Base-by-base conservation (phyloP, 2,888 invertebrate genomes). In the Ceraclea dissimilis region DNA sequence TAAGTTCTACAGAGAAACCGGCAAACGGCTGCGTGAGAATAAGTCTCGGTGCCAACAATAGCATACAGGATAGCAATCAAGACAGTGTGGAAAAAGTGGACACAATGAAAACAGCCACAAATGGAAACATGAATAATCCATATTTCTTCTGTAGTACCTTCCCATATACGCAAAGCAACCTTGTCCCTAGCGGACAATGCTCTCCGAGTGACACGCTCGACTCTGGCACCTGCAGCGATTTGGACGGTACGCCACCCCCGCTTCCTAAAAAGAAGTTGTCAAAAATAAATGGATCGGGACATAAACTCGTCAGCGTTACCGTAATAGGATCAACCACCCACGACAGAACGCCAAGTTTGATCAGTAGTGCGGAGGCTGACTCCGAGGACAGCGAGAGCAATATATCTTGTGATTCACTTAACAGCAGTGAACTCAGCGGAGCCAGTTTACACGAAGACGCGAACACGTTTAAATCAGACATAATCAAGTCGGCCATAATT, bases 141-240 rank as follows among this genome's bases (percentile, higher is more conserved):
- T 82, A 78, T 59, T 85, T 85, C 66, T 85, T 82, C 65, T 85
- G 82, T 69, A 81, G 78, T 63, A 75, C 81, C 5, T 83, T 79
- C 63, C 74, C 73, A 58, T 77, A 75, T 64, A 75, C 76, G 8
- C 73, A 79, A 64, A 71, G 74, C 6, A 76, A 73, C 60, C 75
- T 85, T 54, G 86, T 87, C 81, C 84, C 87, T 51, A 88, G 88
- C 67, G 90, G 90, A 1, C 90, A 90, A 67, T 87, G 88, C 66
- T 90, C 90, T 26, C 89, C 90, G 1, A 88, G 85, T 66, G 90
- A 90, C 66, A 90, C 89, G 0, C 69, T 90, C 61, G 90, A 90
- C 71, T 90, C 90, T 57, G 90, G 90, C 48, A 90, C 90, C 33
- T 89, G 90, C 72, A 90, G 89, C 69, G 90, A 90, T 71, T 76